Evolutionary conservation across 2,888 invertebrate genomes (phyloP).

Genomic region (Labia minor): DNA sequence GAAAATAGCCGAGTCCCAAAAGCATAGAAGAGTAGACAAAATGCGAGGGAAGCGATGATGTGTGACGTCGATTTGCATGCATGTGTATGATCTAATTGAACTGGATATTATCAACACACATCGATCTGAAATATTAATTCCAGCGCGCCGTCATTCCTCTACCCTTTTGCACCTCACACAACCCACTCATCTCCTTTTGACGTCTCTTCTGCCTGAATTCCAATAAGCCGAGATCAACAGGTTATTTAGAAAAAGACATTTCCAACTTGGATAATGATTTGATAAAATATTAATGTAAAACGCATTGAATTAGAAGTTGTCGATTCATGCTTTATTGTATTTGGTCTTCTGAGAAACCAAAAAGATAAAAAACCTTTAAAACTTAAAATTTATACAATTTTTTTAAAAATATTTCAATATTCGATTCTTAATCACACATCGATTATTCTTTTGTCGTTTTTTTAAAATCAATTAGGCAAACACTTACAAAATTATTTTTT

Average conservation of each 20-base stretch:
- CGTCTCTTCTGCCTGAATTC: neutral
- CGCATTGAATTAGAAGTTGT: no score
- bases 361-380: no score
- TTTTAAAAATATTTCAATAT: no score
- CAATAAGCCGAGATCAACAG: conserved; percentile 1
- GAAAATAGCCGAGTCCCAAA: neutral
- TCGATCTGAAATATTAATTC: neutral
- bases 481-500: no score
- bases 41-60: neutral
- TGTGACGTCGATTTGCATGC: neutral
- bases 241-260: conserved; percentile 5
- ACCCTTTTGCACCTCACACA: neutral
- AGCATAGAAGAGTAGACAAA: neutral
- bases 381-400: no score
- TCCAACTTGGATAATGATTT: neutral
- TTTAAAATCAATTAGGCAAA: no score
- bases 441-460: no score
- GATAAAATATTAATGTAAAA: no score
- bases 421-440: no score
- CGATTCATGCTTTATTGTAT: no score
- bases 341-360: no score
- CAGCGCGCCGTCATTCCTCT: neutral
- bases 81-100: neutral
- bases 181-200: neutral
- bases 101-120: neutral